Evolutionary conservation across 2,797 vertebrate species (phyloP).

Genomic region (Xyrichtys novacula): DNA sequence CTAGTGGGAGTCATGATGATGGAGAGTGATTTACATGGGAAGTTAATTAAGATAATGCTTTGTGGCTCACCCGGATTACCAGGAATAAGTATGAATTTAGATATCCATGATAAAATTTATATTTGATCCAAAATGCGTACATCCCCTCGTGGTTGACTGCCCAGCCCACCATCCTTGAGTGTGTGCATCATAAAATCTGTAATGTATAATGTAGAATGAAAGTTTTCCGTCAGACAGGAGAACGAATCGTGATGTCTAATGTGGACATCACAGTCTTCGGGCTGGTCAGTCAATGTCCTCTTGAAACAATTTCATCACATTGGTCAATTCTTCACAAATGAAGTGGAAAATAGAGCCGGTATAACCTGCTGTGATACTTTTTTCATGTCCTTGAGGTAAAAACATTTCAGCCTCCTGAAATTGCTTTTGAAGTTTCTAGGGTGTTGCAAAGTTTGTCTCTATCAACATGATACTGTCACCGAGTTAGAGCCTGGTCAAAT

Average conservation of each 20-base stretch:
- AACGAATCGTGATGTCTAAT: slow-evolving; percentile 2
- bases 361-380: neutral
- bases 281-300: neutral
- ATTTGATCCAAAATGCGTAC: slow-evolving; percentile 30
- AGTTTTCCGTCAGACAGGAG: neutral
- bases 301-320: neutral
- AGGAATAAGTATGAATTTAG: slow-evolving; percentile 38
- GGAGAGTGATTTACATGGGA: slow-evolving; percentile 48
- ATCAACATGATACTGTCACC: neutral
- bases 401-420: neutral
- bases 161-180: slow-evolving; percentile 1
- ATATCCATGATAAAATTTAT: slow-evolving; percentile 48
- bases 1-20: slow-evolving; percentile 36
- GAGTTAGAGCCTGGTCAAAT: too few species aligned
- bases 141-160: slow-evolving; percentile 9
- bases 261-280: neutral
- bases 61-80: slow-evolving; percentile 27
- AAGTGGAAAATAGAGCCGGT: neutral
- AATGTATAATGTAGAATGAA: neutral
- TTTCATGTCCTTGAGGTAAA: neutral
- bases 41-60: slow-evolving; percentile 66
- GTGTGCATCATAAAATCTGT: too few species aligned
- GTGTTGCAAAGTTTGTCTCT: too few species aligned
- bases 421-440: neutral
- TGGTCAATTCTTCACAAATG: neutral